These are phyloP conservation scores for Enteromius argenteus DNA, from an alignment of 2,797 vertebrate genomes.

Conservation along the genomic window DNA sequence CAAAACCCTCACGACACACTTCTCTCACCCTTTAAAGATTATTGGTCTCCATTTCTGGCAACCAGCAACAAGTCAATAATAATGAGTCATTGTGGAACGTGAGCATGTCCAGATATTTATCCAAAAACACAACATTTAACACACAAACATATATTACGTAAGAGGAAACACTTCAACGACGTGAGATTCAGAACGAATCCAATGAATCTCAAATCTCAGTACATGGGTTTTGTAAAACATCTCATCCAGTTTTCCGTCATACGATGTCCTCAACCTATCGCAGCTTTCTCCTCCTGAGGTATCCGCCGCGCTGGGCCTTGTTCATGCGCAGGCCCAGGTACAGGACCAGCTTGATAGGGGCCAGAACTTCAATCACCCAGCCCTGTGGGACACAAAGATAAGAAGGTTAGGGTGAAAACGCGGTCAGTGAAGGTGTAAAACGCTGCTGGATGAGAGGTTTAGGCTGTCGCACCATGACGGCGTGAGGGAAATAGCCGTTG, in stretches of 20 bases:
- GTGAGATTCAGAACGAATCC: slow-evolving; percentile 9
- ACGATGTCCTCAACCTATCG: slow-evolving; percentile 62
- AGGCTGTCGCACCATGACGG: slow-evolving; percentile 80
- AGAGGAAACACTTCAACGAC: slow-evolving; percentile 24
- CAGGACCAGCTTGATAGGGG: slow-evolving; percentile 77
- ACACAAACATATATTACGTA: neutral
- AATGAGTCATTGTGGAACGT: slow-evolving; percentile 45
- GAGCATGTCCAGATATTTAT: slow-evolving; percentile 42
- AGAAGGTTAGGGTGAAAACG: slow-evolving; percentile 3
- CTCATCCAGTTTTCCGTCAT: slow-evolving; percentile 15
- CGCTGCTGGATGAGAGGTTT: neutral
- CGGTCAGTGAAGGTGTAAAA: neutral
- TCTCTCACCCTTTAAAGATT: slow-evolving; percentile 37
- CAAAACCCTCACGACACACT: slow-evolving; percentile 54
- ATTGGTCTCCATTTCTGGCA: slow-evolving; percentile 37
- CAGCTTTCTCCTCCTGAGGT: slow-evolving; percentile 83
- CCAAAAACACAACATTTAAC: slow-evolving; percentile 27
- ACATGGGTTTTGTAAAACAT: slow-evolving; percentile 46
- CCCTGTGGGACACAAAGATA: slow-evolving; percentile 72
- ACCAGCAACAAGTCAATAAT: neutral
- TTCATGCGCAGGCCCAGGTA: slow-evolving; percentile 75
- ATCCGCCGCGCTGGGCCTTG: slow-evolving; percentile 80
- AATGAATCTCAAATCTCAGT: slow-evolving; percentile 49
- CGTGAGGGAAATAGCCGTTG: slow-evolving; percentile 88
- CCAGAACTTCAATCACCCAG: slow-evolving; percentile 74